Evolutionary conservation across 2,888 invertebrate species (phyloP), one percentile per base, ranked within the genome.

Genomic region (Eristalinus sepulchralis): DNA sequence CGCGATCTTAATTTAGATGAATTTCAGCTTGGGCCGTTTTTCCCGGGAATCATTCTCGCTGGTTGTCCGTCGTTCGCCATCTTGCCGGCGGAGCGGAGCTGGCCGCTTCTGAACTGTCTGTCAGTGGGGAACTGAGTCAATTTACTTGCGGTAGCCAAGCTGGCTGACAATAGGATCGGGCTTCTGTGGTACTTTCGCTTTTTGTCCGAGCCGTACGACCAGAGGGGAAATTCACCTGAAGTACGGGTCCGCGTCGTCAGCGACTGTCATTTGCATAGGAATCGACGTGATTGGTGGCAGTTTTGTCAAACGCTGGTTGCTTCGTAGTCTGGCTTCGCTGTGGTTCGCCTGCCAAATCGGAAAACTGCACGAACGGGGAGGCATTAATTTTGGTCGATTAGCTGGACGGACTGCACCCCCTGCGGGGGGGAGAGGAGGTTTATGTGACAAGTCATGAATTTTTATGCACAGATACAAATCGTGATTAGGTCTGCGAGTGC

Each of bases 361-460:
- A 64, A 57, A 68, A 59, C 82, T 70, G 68, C 62, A 36, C 53
- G 47, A 70, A 47, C 66, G 34, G 60, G n/a, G 70, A n/a, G 79
- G 34, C 86, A 86, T 86, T 86, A 64, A 86, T 79, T 86, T 86
- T 59, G 53, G 86, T 83, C 75, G 83, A 86, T 86, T 86, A 86
- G 86, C 71, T 78, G 59, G 70, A 53, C n/a, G 70, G 59, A 75
- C 70, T n/a, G n/a, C 64, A 70, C 22, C 66, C 11, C 10, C 11
- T 55, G 24, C 17, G 9, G 33, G 11, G 33, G 20, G 62, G 36
- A 59, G 66, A 2, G 62, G 75, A 75, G 75, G 67, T 86, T 82
- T 83, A 75, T 86, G 86, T 86, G 86, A 86, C 86, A 83, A 83
- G 86, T 83, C 86, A 83, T 83, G 86, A 77, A 85, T 82, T 85